Conservation (phyloP, 2,888 invertebrate species). For the Oscheius sp. region DNA sequence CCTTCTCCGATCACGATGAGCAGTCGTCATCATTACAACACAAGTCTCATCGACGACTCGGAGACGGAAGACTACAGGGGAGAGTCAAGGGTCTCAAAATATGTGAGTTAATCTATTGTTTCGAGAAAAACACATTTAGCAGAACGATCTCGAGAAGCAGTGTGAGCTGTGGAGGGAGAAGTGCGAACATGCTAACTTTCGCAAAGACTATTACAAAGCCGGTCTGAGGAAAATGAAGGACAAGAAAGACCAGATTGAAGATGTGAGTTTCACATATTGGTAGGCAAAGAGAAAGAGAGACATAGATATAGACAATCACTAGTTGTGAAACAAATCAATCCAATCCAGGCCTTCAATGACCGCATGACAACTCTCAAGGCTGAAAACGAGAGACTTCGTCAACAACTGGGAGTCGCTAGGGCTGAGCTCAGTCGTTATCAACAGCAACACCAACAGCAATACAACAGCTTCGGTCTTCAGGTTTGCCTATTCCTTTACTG, state of each 20-base stretch:
- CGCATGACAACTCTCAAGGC: background rate
- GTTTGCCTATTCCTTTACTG: background rate
- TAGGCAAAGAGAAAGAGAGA: background rate
- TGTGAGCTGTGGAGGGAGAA: slow-evolving; percentile 40
- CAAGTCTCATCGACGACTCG: slow-evolving; percentile 34
- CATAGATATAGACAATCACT: too few species aligned
- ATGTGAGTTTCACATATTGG: slow-evolving; percentile 6
- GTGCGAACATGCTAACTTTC: slow-evolving; percentile 32
- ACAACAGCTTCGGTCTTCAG: background rate
- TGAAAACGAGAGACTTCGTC: slow-evolving; percentile 15
- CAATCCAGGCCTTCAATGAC: slow-evolving; percentile 4
- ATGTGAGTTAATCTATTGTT: slow-evolving; percentile 7
- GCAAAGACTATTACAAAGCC: slow-evolving; percentile 37
- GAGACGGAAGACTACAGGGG: slow-evolving; percentile 23
- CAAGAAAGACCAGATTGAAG: slow-evolving; percentile 25
- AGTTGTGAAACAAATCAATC: too few species aligned
- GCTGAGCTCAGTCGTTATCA: background rate
- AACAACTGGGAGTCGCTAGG: background rate
- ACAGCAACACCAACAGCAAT: slow-evolving; percentile 4
- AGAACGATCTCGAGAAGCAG: slow-evolving; percentile 17
- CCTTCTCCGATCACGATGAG: slow-evolving; percentile 51
- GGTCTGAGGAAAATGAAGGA: slow-evolving; percentile 30
- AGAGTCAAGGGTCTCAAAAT: background rate
- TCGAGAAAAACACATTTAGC: background rate
- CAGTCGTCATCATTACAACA: slow-evolving; percentile 37